These are phyloP conservation scores for Solea solea DNA, from an alignment of 2,113 vertebrate species.

Conservation along the genomic window DNA sequence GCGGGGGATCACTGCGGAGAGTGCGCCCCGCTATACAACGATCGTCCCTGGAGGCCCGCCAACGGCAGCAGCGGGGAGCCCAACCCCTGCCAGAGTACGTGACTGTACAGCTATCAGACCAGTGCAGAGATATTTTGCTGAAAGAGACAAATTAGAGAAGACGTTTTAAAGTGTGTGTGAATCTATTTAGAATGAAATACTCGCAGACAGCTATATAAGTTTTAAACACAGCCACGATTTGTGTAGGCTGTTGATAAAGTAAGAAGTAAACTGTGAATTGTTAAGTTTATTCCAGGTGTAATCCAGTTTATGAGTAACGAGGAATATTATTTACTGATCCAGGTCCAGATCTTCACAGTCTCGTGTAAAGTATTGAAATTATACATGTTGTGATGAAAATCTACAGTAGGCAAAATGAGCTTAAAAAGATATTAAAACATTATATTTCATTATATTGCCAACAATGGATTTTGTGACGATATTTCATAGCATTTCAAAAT, in stretches of 20 bases:
- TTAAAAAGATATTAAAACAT: no score
- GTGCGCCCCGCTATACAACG: slow-evolving; percentile 85
- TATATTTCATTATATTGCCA: no score
- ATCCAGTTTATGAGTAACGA: no score
- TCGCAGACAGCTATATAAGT: neutral
- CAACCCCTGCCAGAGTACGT: slow-evolving; percentile 90
- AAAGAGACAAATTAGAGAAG: neutral
- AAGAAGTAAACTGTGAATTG: neutral
- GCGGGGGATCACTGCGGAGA: slow-evolving; percentile 88
- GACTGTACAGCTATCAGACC: neutral
- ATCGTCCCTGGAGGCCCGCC: slow-evolving; percentile 87
- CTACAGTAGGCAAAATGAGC: no score
- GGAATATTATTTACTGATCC: no score
- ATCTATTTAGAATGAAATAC: neutral
- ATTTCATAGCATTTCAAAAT: no score
- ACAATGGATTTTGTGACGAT: no score
- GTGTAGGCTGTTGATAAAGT: neutral
- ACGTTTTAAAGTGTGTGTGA: neutral
- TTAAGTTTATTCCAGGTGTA: neutral
- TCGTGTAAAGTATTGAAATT: no score
- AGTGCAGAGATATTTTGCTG: neutral
- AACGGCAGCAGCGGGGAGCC: slow-evolving; percentile 87
- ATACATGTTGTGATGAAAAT: no score
- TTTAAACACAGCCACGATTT: neutral
- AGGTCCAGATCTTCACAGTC: no score